These are phyloP conservation scores for Solea senegalensis DNA, from an alignment of 2,113 vertebrate genomes.

Conservation along the genomic window DNA sequence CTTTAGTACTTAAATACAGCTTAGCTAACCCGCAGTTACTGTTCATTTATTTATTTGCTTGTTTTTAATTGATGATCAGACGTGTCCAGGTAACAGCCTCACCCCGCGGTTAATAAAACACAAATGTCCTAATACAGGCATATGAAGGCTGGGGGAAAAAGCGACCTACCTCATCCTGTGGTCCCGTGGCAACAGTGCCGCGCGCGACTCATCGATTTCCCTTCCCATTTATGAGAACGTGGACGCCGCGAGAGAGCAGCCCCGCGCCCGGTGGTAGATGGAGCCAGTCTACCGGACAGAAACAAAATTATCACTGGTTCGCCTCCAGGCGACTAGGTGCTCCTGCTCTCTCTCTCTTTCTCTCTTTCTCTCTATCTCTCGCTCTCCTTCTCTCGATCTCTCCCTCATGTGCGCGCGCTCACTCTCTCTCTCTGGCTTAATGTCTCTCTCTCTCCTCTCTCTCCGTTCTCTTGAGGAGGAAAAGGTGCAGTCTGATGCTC, in stretches of 20 bases:
- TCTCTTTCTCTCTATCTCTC: conserved; percentile 14
- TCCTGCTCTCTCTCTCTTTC: conserved; percentile 15
- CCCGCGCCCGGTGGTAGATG: conserved; percentile 44
- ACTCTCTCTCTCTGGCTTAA: conserved; percentile 18
- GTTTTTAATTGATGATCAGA: background rate
- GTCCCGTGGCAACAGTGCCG: conserved; percentile 55
- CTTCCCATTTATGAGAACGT: conserved; percentile 51
- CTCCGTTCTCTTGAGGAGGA: conserved; percentile 65
- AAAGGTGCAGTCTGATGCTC: conserved; percentile 80
- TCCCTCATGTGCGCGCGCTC: conserved; percentile 6
- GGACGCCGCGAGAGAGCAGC: conserved; percentile 35
- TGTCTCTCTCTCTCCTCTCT: conserved; percentile 52
- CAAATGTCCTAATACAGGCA: background rate
- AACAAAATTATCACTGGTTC: conserved; percentile 61
- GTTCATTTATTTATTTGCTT: background rate
- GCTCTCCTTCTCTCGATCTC: conserved; percentile 12
- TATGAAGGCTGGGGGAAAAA: conserved; percentile 9
- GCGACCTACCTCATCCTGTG: conserved; percentile 67
- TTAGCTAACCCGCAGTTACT: background rate
- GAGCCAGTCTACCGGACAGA: conserved; percentile 55
- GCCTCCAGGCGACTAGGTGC: conserved; percentile 65
- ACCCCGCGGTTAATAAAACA: background rate
- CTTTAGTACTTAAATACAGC: conserved; percentile 13
- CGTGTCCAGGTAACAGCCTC: conserved; percentile 11
- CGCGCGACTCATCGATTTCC: conserved; percentile 57